Evolutionary conservation across 2,797 vertebrate species (phyloP), one percentile per base, ranked within the genome.

Genomic region (Rhinophrynus dorsalis): DNA sequence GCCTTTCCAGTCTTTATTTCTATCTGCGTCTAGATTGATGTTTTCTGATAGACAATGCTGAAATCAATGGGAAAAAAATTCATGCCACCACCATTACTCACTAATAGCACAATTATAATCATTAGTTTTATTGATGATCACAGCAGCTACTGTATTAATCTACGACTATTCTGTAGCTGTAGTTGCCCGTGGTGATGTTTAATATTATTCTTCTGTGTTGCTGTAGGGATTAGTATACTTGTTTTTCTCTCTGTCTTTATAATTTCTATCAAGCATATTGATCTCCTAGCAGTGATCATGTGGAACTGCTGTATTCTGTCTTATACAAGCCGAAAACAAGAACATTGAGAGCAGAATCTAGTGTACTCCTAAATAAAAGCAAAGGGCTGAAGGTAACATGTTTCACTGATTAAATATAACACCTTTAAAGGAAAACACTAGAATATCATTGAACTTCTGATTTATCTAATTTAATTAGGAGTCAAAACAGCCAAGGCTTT

Each of bases 281-380:
- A 86, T 88, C 79, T 82, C 81, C 76, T 81, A 82, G 78, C 79
- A 81, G 83, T 73, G 75, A 82, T 85, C 69, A 79, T 75, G 75
- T 81, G 75, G 74, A 79, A 76, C 20, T 67, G 77, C 76, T 83
- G 80, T 82, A 78, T 74, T 80, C 79, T 68, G 64, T 67, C 75
- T 74, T 69, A 52, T 78, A 82, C 54, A 44, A 13, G 37, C 45
- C 48, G 20, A 20, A 42, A 67, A 70, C 60, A 3, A 21, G 2
- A 64, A 24, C 5, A 48, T 27, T 42, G 24, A 59, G 42, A 70
- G 75, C 59, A 78, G 44, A 57, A 58, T 8, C 40, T 60, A 45
- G 5, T 30, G 64, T 56, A 69, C 6, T 18, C 38, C 8, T 26
- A 74, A 63, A 75, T 42, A 64, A 57, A 71, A 70, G 76, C 48